phyloP scores from a whole-genome alignment of 35 echinoderm and acorn worm genomes.

The Diadema setosum region DNA sequence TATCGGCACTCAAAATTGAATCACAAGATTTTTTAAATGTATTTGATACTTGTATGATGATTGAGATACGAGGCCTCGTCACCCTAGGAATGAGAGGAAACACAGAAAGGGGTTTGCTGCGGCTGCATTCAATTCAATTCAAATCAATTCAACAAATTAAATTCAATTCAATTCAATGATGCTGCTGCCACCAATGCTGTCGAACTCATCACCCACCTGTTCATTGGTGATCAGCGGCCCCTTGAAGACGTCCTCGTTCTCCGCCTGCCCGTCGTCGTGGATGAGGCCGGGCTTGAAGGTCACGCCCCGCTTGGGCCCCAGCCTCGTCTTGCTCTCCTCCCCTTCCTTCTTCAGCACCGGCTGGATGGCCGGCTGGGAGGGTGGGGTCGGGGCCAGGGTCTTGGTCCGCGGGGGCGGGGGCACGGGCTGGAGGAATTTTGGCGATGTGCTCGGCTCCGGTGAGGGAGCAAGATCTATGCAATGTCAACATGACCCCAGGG shows the following conservation, averaged over 20 bases:
- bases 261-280: not conserved
- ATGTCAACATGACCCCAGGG: no score
- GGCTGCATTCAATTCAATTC: no score
- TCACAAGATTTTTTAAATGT: no score
- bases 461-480: not conserved
- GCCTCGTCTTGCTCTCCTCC: not conserved
- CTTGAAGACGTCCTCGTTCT: not conserved
- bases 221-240: conserved; percentile 80
- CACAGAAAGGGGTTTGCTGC: no score
- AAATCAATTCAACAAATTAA: no score
- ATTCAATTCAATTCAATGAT: no score
- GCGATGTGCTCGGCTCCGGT: not conserved
- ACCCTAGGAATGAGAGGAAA: no score
- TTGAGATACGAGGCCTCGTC: no score
- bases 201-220: conserved; percentile 38
- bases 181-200: no score
- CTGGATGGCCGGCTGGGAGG: not conserved
- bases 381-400: conserved; percentile 21
- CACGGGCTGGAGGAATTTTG: not conserved
- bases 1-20: no score
- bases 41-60: no score
- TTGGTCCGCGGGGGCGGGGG: conserved; percentile 11
- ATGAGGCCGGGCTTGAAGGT: conserved; percentile 85
- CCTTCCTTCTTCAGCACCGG: conserved; percentile 6
- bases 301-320: conserved; percentile 54